Evolutionary conservation across 2,888 invertebrate species (phyloP), one percentile per base, ranked within the genome.

Genomic region (Coenonympha arcania): DNA sequence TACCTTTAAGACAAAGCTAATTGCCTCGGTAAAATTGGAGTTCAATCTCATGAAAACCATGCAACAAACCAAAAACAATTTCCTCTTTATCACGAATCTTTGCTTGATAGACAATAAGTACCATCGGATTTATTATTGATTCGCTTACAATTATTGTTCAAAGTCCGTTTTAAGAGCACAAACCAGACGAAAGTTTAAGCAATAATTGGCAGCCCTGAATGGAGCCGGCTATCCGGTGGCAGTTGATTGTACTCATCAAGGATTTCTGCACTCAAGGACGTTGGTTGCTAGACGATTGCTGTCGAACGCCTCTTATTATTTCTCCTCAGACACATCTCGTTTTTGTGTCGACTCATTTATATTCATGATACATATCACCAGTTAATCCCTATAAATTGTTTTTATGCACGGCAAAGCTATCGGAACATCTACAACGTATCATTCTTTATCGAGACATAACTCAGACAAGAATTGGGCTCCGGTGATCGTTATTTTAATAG

Each of bases 161-260:
- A 44, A 24, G 31, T 22, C 28, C 18, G 20, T 36, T 26, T 28
- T 31, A 28, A 37, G 39, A 26, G 26, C 28, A 11, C 43, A 24
- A 46, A 44, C 37, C 28, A 42, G 50, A 50, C 47, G 36, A 52
- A 52, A 55, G 55, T 48, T 47, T 48, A 50, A 50, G 39, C 28
- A 50, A 50, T 56, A 59, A 60, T 81, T 73, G 82, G 69, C 79
- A 82, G 74, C 84, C 83, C 83, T 84, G 76, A 64, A 71, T 71
- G 71, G 63, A 73, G 71, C 63, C 69, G 68, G 76, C 77, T 82
- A 79, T 78, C 79, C 84, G 77, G 82, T 80, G 82, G 82, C 83
- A 80, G 85, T 86, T 86, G 83, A 86, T 81, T 86, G 85, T 84
- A 84, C 85, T 82, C 85, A 86, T 86, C 85, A 84, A 86, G 85